Evolutionary conservation across 2,797 vertebrate genomes (phyloP).

Genomic region (Pangasius krempfi): DNA sequence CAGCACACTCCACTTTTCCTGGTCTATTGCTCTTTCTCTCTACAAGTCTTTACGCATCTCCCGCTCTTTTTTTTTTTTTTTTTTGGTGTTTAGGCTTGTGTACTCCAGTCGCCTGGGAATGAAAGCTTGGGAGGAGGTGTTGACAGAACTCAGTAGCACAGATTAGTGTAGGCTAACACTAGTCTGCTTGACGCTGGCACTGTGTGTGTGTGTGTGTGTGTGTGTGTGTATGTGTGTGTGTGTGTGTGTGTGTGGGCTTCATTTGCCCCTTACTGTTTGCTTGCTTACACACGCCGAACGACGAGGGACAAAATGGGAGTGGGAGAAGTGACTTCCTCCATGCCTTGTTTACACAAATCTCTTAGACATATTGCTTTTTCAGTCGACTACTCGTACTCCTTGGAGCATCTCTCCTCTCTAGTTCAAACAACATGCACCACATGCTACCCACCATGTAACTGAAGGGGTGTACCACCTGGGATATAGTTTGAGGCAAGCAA

Average conservation of each 20-base stretch:
- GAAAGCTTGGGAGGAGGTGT: slow-evolving; percentile 45
- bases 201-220: slow-evolving; percentile 15
- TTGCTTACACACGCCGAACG: slow-evolving; percentile 62
- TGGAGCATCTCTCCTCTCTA: not conserved
- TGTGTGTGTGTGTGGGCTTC: not conserved
- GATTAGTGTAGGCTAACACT: slow-evolving; percentile 39
- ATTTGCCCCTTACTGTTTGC: slow-evolving; percentile 46
- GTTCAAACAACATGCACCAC: slow-evolving; percentile 18
- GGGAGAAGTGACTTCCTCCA: slow-evolving; percentile 53
- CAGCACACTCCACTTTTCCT: not conserved
- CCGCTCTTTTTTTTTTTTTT: slow-evolving; percentile 39
- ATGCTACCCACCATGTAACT: not conserved
- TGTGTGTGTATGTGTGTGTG: not conserved
- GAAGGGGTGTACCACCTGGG: not conserved
- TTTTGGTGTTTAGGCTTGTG: slow-evolving; percentile 25
- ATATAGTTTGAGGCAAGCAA: not conserved
- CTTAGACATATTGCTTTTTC: slow-evolving; percentile 50
- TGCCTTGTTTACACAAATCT: slow-evolving; percentile 38
- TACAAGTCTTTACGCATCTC: slow-evolving; percentile 39
- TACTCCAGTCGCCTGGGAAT: slow-evolving; percentile 54
- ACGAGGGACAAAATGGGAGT: slow-evolving; percentile 62
- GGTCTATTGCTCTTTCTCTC: slow-evolving; percentile 7
- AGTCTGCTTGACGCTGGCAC: slow-evolving; percentile 31
- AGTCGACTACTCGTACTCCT: not conserved
- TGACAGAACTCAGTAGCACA: slow-evolving; percentile 59